Percentiles rank a stretch among this genome's conserved stretches.
Conservation (phyloP, 2,888 invertebrate genomes). For the Ischnura elegans region DNA sequence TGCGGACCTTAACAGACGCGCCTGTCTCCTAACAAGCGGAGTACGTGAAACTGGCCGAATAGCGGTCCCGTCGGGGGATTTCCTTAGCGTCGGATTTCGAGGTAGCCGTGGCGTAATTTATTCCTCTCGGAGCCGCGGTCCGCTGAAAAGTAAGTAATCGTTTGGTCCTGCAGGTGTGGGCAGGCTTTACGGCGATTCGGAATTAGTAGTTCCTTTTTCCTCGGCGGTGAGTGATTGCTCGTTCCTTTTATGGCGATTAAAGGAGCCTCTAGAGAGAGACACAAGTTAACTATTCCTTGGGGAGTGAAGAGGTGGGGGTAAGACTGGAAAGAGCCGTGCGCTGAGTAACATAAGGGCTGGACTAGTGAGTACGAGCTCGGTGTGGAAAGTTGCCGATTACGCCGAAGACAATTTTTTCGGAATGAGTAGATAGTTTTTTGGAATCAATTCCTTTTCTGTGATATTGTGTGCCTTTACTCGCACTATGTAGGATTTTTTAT, state of each 20-base stretch:
- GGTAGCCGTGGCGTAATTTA: neutral
- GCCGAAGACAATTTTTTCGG: no score
- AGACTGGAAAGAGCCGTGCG: neutral
- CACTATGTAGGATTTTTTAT: no score
- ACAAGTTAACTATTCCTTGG: no score
- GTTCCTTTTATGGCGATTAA: slow-evolving; percentile 17
- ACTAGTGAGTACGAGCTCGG: no score
- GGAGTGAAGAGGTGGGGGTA: neutral
- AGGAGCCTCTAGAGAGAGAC: neutral
- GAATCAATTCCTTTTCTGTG: no score
- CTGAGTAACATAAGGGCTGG: no score
- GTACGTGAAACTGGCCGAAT: no score
- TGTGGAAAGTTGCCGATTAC: no score
- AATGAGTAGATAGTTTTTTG: no score
- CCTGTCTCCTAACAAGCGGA: no score
- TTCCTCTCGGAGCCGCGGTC: neutral
- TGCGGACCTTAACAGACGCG: no score
- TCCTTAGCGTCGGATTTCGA: neutral
- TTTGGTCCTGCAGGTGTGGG: neutral
- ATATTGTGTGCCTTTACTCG: no score
- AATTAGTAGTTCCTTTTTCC: neutral
- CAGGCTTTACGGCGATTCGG: neutral
- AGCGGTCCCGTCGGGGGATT: neutral
- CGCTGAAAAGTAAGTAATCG: neutral
- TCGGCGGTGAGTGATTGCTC: neutral